Conservation (phyloP, 2,113 vertebrate genomes). For the Alces alces region DNA sequence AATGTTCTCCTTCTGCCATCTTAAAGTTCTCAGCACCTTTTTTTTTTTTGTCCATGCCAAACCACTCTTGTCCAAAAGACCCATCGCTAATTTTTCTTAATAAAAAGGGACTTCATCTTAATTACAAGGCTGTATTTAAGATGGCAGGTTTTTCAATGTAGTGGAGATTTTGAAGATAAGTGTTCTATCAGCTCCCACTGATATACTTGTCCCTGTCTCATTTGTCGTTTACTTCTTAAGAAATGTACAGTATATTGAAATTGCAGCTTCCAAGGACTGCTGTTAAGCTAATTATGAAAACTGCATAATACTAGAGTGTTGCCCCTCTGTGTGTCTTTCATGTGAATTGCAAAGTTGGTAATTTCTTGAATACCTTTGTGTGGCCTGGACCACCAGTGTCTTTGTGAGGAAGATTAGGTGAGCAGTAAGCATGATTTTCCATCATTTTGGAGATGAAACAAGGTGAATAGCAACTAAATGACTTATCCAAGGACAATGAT, state of each 20-base stretch:
- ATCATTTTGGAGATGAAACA: neutral
- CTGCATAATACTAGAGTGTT: neutral
- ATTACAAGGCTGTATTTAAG: neutral
- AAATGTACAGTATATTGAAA: slow-evolving; percentile 34
- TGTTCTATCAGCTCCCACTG: neutral
- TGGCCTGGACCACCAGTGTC: neutral
- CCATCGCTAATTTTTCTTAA: neutral
- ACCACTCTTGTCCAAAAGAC: neutral
- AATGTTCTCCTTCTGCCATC: neutral
- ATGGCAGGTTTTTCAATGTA: neutral
- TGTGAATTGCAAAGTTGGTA: slow-evolving; percentile 13
- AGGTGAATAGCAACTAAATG: neutral
- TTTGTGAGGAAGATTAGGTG: neutral
- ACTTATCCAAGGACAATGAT: neutral
- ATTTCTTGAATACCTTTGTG: neutral
- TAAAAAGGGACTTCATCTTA: slow-evolving; percentile 6
- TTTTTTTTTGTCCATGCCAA: neutral
- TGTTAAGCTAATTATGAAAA: slow-evolving; percentile 55
- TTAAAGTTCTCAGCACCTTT: neutral
- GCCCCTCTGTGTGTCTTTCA: neutral
- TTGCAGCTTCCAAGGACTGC: neutral
- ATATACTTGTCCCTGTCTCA: neutral
- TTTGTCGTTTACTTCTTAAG: slow-evolving; percentile 14
- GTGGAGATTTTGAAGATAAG: neutral
- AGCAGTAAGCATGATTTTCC: neutral